Percentiles rank a stretch among this genome's conserved stretches.
Conservation (phyloP, 1,140 invertebrate species). For the Drosophila paulistorum region DNA sequence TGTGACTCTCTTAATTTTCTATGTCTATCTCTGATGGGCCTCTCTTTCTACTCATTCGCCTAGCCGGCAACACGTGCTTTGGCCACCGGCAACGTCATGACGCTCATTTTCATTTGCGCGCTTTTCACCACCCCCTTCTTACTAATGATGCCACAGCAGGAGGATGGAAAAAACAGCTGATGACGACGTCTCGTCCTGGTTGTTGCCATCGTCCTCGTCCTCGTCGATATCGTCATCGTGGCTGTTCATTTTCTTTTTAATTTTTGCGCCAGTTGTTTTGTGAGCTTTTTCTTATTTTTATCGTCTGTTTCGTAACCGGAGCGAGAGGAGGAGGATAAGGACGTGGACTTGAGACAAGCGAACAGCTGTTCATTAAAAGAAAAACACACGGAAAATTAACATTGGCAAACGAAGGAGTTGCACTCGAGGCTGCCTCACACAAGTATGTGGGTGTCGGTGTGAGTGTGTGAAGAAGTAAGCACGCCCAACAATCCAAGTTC, state of each 20-base stretch:
- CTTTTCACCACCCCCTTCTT: constrained; percentile 50
- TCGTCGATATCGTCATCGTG: constrained; percentile 36
- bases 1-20: neutral
- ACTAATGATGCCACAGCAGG: constrained; percentile 54
- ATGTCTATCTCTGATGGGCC: constrained; percentile 10
- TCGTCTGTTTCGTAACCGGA: constrained; percentile 60
- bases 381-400: constrained; percentile 43
- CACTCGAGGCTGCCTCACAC: no score
- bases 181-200: constrained; percentile 39
- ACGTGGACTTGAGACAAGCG: neutral
- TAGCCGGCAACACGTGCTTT: constrained; percentile 59
- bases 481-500: constrained; percentile 40
- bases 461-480: neutral
- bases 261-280: constrained; percentile 71
- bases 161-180: constrained; percentile 62
- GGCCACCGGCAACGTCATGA: constrained; percentile 46
- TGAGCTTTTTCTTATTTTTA: constrained; percentile 73
- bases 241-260: constrained; percentile 68
- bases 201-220: constrained; percentile 23
- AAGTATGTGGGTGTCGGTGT: neutral
- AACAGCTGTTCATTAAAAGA: constrained; percentile 73
- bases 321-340: neutral
- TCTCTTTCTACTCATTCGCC: constrained; percentile 15
- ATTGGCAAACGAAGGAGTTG: constrained; percentile 45
- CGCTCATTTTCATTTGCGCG: constrained; percentile 80